Conservation (phyloP, 2,888 invertebrate genomes). For the Erebia epiphron region DNA sequence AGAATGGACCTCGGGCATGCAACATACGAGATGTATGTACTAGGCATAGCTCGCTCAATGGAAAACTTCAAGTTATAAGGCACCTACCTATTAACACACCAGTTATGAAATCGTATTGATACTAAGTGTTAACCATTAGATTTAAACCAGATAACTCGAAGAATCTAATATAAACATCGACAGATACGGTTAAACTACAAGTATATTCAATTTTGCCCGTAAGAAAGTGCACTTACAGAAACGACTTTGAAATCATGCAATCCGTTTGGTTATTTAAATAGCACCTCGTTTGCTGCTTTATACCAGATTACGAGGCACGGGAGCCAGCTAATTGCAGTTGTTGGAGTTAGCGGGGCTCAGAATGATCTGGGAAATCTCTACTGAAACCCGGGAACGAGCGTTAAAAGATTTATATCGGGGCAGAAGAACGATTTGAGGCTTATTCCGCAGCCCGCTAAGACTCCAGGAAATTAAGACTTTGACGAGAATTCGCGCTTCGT, state of each 20-base stretch:
- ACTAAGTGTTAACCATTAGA: no score
- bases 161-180: no score
- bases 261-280: constrained; percentile 49
- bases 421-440: constrained; percentile 57
- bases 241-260: constrained; percentile 41
- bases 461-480: constrained; percentile 74
- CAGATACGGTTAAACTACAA: no score
- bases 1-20: no score
- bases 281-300: constrained; percentile 61
- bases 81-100: no score
- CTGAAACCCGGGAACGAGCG: constrained; percentile 69
- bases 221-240: constrained; percentile 39
- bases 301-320: constrained; percentile 68
- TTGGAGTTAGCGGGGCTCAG: constrained; percentile 67
- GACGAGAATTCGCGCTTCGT: constrained; percentile 38
- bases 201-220: constrained; percentile 34
- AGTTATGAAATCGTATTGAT: no score
- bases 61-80: no score
- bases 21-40: no score
- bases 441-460: constrained; percentile 53
- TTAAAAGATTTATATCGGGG: constrained; percentile 80
- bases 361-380: constrained; percentile 54
- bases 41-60: no score
- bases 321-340: constrained; percentile 77
- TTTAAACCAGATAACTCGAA: no score